Evolutionary conservation across 1,140 invertebrate species (phyloP), one percentile per base, ranked within the genome.

Genomic region (Drosophila suzukii): DNA sequence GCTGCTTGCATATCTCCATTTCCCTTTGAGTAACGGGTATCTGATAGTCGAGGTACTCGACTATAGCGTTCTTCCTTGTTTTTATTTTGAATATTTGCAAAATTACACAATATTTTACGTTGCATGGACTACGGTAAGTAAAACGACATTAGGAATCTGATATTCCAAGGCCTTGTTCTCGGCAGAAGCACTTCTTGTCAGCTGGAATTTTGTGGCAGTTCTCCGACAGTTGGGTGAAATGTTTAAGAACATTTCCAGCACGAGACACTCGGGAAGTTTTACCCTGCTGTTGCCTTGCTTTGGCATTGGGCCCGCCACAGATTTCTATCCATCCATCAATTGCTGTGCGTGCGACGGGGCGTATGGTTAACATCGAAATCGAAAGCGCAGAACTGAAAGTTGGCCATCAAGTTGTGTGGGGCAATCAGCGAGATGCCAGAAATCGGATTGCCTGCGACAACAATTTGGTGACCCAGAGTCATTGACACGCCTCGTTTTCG

Each of bases 401-500:
- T 49, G 20, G 51, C 17, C 36, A 34, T 49, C 20, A n/a, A 57
- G 10, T 49, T 47, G 17, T 49, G 65, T 71, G 15, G 65, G 51
- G 67, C 63, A 70, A 71, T 71, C 65, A 71, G 51, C 12, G 36
- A 49, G 32, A 57, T 57, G 67, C 5, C 43, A 50, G 65, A 39
- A 71, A 50, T 71, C 51, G 36, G 65, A 71, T 55, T 63, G 57
- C 57, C 44, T 38, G 57, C 34, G 10, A 49, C 57, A 38, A 38
- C 44, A 44, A 55, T 70, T 70, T 43, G 67, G 67, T 70, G 70
- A 53, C 70, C 57, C 44, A 51, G 74, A 80, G 81, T 79, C 75
- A 84, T 75, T 78, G 81, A 60, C 81, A 79, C 58, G 75, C 65
- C 80, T 75, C 65, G 75, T 75, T 84, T 70, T 71, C 17, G 67